Conservation (phyloP, 2,797 vertebrate species). For the Platalea minor region DNA sequence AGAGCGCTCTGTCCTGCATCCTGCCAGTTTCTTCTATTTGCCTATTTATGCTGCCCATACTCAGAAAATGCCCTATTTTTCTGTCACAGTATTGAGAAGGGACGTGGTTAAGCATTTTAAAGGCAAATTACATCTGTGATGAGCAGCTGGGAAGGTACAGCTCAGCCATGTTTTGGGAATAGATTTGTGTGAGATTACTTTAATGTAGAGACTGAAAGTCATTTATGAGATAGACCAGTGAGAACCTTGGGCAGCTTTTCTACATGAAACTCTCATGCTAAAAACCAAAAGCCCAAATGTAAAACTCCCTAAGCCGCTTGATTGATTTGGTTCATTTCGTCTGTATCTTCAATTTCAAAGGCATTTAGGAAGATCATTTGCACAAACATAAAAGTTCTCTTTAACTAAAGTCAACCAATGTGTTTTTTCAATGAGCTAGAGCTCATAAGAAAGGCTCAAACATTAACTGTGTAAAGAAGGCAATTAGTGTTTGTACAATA, state of each 20-base stretch:
- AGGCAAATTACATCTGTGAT: not conserved
- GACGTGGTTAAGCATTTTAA: not conserved
- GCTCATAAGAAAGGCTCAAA: slow-evolving; percentile 14
- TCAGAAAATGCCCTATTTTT: not conserved
- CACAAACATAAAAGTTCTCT: slow-evolving; percentile 10
- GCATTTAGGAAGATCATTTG: not conserved
- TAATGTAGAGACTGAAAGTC: not conserved
- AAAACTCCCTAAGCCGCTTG: not conserved
- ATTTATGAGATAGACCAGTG: not conserved
- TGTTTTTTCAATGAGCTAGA: slow-evolving; percentile 28
- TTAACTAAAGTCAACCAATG: slow-evolving; percentile 9
- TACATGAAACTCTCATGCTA: not conserved
- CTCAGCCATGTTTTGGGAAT: not conserved
- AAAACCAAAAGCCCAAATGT: not conserved
- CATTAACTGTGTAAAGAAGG: not conserved
- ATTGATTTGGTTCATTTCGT: not conserved
- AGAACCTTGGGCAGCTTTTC: not conserved
- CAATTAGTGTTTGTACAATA: slow-evolving; percentile 12
- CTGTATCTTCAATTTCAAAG: not conserved
- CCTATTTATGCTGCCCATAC: not conserved
- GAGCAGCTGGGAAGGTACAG: not conserved
- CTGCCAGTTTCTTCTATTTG: not conserved
- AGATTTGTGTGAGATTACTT: not conserved
- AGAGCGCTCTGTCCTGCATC: not conserved
- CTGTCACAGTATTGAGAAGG: not conserved